phyloP scores from a whole-genome alignment of 2,797 vertebrate genomes.

The Chromis chromis region DNA sequence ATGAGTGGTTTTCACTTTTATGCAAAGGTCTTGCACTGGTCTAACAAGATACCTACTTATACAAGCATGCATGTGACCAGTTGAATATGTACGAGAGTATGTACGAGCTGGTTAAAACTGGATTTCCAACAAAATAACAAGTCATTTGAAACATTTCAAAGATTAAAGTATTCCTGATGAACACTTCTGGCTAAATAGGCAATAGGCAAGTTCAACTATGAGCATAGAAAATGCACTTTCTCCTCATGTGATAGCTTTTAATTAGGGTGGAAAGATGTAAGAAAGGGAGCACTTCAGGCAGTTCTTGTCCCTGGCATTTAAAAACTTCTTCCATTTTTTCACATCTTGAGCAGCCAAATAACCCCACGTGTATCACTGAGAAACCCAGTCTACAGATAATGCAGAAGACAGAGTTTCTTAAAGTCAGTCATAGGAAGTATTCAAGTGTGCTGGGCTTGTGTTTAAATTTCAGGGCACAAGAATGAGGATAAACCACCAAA shows the following conservation, averaged over 20 bases:
- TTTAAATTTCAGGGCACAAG: too few relatives aligned
- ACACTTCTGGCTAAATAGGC: too few relatives aligned
- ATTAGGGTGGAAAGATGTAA: conserved; percentile 29
- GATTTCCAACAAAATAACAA: neutral
- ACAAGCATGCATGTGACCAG: conserved; percentile 6
- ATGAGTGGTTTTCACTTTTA: conserved; percentile 14
- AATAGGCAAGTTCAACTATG: conserved; percentile 15
- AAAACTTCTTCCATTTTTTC: conserved; percentile 17
- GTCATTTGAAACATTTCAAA: too few relatives aligned
- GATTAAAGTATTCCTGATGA: neutral
- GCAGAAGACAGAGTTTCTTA: neutral
- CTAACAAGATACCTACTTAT: conserved; percentile 4
- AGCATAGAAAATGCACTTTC: conserved; percentile 28
- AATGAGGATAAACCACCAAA: neutral
- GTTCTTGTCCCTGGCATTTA: conserved; percentile 20
- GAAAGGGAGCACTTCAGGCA: conserved; percentile 25
- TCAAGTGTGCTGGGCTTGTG: too few relatives aligned
- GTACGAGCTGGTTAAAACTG: conserved; percentile 2
- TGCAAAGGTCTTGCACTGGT: conserved; percentile 1
- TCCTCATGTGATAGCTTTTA: conserved; percentile 9
- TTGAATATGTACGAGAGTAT: neutral
- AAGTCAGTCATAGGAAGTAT: neutral
- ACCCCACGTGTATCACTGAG: neutral
- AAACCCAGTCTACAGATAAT: conserved; percentile 10
- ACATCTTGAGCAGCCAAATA: conserved; percentile 6